These are phyloP conservation scores for Onychomys leucogaster DNA, from an alignment of 2,797 vertebrate species.

Conservation along the genomic window DNA sequence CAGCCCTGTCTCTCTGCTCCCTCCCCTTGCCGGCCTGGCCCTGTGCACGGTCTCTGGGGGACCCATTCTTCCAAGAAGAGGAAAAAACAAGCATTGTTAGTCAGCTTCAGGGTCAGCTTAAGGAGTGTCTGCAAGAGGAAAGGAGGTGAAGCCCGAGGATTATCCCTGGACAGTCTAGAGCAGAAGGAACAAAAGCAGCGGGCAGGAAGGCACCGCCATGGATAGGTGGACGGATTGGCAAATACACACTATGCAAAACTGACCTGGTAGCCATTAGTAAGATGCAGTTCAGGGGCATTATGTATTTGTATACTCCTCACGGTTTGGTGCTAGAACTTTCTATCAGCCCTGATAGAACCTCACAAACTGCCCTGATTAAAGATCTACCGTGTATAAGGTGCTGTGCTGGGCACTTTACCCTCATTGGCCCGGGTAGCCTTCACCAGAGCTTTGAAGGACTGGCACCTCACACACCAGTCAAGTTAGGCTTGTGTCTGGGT, in stretches of 20 bases:
- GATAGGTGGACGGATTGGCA: accelerated
- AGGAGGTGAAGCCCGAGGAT: background rate
- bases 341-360: background rate
- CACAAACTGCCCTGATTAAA: background rate
- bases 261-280: background rate
- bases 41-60: background rate
- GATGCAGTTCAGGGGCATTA: accelerated
- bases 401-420: background rate
- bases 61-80: slow-evolving; percentile 59
- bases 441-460: background rate
- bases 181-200: accelerated
- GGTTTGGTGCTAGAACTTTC: background rate
- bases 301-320: background rate
- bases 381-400: background rate
- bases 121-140: slow-evolving; percentile 27
- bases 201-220: background rate
- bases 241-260: background rate
- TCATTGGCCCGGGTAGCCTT: background rate
- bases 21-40: background rate
- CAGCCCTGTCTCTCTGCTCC: background rate
- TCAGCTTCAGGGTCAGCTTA: slow-evolving; percentile 67
- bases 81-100: slow-evolving; percentile 74
- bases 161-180: background rate
- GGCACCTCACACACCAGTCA: background rate
- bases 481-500: background rate